phyloP scores from a whole-genome alignment of 92 coral and sea anemone species.

The Bergia sp. region DNA sequence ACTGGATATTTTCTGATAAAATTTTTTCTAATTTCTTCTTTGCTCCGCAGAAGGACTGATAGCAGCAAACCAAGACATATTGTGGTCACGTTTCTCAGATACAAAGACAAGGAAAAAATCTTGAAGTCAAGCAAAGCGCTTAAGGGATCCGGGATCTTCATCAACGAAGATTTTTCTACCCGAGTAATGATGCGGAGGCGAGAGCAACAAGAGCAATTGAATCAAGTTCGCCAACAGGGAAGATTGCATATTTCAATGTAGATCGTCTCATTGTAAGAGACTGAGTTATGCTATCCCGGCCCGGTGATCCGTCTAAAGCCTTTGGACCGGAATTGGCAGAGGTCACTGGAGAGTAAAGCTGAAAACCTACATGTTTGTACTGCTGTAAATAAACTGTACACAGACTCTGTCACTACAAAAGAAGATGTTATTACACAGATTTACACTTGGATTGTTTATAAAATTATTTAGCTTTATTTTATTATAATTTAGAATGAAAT shows the following conservation, averaged over 20 bases:
- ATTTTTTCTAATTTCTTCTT: no score
- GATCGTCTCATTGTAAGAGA: conserved; percentile 8
- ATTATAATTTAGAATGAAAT: no score
- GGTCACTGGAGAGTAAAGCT: background rate
- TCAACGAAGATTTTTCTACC: conserved; percentile 6
- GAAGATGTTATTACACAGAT: background rate
- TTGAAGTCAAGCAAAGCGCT: conserved; percentile 13
- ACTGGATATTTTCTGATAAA: no score
- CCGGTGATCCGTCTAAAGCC: background rate
- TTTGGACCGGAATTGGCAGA: background rate
- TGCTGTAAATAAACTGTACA: background rate
- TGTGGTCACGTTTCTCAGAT: conserved; percentile 1
- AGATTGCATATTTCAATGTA: conserved; percentile 17
- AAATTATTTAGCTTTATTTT: no score
- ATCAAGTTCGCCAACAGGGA: conserved; percentile 21
- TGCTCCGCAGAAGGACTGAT: conserved; percentile 10
- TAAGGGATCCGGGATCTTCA: conserved; percentile 3
- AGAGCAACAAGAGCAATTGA: conserved; percentile 26
- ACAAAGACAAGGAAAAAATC: conserved; percentile 13
- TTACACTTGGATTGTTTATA: background rate
- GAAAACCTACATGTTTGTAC: background rate
- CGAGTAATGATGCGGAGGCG: conserved; percentile 12
- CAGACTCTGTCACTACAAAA: background rate
- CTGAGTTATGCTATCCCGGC: background rate
- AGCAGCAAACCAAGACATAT: conserved; percentile 2